A percentile compares a stretch with the other conserved stretches of the same genome.
Evolutionary conservation across 2,113 vertebrate species (phyloP).

Genomic region (Cyrtonyx montezumae): DNA sequence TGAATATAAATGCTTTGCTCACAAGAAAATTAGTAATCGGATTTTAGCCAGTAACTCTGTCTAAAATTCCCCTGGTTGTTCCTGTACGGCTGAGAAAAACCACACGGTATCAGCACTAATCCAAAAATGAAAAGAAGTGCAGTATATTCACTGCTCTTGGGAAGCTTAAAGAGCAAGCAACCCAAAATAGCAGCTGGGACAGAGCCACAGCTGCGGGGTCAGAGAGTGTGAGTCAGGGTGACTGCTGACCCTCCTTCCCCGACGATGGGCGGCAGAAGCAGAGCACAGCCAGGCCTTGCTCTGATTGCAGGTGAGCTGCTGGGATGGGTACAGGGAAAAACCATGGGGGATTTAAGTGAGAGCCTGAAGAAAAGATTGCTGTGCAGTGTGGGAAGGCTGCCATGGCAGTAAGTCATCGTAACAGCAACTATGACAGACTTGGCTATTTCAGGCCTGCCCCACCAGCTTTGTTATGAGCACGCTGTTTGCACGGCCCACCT

Average conservation of each 20-base stretch:
- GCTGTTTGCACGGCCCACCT: slow-evolving; percentile 51
- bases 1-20: neutral
- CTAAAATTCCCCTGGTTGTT: neutral
- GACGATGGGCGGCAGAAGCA: neutral
- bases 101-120: neutral
- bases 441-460: slow-evolving; percentile 48
- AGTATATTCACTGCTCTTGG: neutral
- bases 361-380: slow-evolving; percentile 49
- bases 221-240: slow-evolving; percentile 12
- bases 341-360: neutral
- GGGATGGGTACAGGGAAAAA: neutral
- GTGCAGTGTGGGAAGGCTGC: slow-evolving; percentile 50
- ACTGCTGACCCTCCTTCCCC: slow-evolving; percentile 4
- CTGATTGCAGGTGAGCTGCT: neutral
- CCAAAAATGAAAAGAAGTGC: neutral
- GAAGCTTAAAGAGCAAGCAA: slow-evolving; percentile 11
- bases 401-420: slow-evolving; percentile 57
- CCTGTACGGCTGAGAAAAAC: neutral
- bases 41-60: neutral
- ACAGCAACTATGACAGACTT: slow-evolving; percentile 63
- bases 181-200: slow-evolving; percentile 33
- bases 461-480: slow-evolving; percentile 48
- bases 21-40: neutral
- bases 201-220: neutral
- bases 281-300: neutral